Evolutionary conservation across 1,140 invertebrate genomes (phyloP).

Genomic region (Pararge aegeria): DNA sequence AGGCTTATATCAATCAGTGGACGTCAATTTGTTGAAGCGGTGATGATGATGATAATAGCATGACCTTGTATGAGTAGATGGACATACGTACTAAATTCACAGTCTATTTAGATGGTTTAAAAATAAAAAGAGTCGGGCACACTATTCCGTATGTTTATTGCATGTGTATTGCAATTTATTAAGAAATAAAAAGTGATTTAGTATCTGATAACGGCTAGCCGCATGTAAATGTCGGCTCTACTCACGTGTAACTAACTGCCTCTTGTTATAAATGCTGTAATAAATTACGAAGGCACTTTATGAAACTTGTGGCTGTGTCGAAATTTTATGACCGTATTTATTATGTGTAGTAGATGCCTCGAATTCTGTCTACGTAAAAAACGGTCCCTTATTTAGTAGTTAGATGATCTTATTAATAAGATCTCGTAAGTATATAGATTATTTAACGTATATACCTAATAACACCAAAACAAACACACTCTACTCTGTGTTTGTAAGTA

Average conservation of each 20-base stretch:
- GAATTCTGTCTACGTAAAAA: background rate
- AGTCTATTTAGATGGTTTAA: too few species aligned
- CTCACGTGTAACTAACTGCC: constrained; percentile 11
- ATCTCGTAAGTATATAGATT: too few species aligned
- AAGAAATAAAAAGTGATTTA: constrained; percentile 13
- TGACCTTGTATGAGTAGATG: too few species aligned
- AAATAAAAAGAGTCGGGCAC: too few species aligned
- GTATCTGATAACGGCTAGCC: constrained; percentile 8
- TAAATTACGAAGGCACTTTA: constrained; percentile 8
- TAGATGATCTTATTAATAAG: too few species aligned
- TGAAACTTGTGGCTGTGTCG: constrained; percentile 5
- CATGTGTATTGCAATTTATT: constrained; percentile 9
- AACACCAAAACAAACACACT: too few species aligned
- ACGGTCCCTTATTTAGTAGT: background rate
- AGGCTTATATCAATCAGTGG: too few species aligned
- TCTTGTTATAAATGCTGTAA: constrained; percentile 10
- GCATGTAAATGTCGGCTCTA: constrained; percentile 11
- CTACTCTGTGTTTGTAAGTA: too few species aligned
- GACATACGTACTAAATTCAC: too few species aligned
- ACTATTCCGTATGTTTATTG: background rate
- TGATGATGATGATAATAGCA: too few species aligned
- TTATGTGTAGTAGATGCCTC: background rate
- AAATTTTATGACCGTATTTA: constrained; percentile 6
- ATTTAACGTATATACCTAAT: too few species aligned
- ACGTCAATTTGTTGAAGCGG: too few species aligned